Evolutionary conservation across 2,888 invertebrate species (phyloP).

Genomic region (Temnothorax ravouxi): DNA sequence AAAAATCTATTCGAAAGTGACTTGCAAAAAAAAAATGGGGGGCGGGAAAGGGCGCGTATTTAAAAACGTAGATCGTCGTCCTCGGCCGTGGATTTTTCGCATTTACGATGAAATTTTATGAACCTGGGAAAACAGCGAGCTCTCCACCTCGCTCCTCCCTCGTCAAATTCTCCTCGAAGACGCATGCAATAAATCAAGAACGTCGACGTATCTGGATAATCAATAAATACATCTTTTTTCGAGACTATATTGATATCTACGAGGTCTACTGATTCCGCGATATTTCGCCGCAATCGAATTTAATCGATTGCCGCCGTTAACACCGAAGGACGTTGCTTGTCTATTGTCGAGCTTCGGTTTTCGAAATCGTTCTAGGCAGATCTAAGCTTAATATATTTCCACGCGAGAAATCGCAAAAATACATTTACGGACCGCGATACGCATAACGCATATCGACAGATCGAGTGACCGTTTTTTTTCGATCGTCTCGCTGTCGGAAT

Average conservation of each 20-base stretch:
- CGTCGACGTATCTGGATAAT: conserved; percentile 37
- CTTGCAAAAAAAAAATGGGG: conserved; percentile 67
- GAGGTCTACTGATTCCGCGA: conserved; percentile 1
- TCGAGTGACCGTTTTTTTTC: not conserved
- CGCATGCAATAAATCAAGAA: conserved; percentile 46
- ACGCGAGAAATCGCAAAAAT: not conserved
- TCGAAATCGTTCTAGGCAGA: conserved; percentile 41
- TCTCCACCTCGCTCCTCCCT: conserved; percentile 15
- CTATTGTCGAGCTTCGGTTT: conserved; percentile 20
- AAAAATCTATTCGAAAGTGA: conserved; percentile 80
- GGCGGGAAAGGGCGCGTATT: not conserved
- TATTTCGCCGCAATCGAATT: not conserved
- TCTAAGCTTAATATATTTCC: conserved; percentile 35
- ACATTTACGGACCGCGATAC: not conserved
- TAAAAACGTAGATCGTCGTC: conserved; percentile 30
- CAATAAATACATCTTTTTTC: conserved; percentile 1
- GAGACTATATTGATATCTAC: not conserved
- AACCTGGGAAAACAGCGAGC: not conserved
- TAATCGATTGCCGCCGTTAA: not conserved
- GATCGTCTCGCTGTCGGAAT: conserved; percentile 27
- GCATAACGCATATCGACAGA: conserved; percentile 5
- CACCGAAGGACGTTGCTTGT: conserved; percentile 26
- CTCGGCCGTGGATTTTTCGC: conserved; percentile 57
- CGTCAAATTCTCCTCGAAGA: conserved; percentile 21
- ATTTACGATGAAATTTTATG: conserved; percentile 23